These are phyloP conservation scores for Macaria notata DNA, from an alignment of 2,888 invertebrate genomes.

Conservation along the genomic window DNA sequence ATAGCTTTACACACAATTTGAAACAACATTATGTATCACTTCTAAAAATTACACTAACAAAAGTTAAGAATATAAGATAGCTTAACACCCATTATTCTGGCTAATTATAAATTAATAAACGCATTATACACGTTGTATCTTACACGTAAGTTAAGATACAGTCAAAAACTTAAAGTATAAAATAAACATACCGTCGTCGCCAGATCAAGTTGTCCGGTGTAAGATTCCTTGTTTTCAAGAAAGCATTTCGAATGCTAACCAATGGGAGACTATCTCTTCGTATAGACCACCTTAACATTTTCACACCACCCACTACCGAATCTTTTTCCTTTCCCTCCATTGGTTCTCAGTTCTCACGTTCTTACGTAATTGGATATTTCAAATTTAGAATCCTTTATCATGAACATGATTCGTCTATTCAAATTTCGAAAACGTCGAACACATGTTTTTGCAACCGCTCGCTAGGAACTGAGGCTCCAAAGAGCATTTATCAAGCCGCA, in stretches of 20 bases:
- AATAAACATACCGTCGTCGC: conserved; percentile 66
- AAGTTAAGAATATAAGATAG: no score
- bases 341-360: conserved; percentile 7
- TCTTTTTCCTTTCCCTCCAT: conserved; percentile 40
- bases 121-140: no score
- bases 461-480: conserved; percentile 36
- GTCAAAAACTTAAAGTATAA: no score
- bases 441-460: conserved; percentile 17
- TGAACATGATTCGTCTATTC: conserved; percentile 15
- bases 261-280: conserved; percentile 69
- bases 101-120: no score
- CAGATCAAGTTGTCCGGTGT: conserved; percentile 54
- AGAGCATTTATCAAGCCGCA: conserved; percentile 21
- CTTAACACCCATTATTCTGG: no score
- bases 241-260: conserved; percentile 59
- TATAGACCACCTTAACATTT: conserved; percentile 52
- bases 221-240: conserved; percentile 56
- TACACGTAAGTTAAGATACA: no score
- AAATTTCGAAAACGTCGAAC: conserved; percentile 14
- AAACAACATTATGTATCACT: no score
- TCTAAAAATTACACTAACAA: no score
- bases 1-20: no score
- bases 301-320: conserved; percentile 25
- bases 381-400: conserved; percentile 16
- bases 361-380: conserved; percentile 19